These are phyloP conservation scores for Gambusia yucatana DNA, from an alignment of 2,797 vertebrate genomes.

Conservation along the genomic window DNA sequence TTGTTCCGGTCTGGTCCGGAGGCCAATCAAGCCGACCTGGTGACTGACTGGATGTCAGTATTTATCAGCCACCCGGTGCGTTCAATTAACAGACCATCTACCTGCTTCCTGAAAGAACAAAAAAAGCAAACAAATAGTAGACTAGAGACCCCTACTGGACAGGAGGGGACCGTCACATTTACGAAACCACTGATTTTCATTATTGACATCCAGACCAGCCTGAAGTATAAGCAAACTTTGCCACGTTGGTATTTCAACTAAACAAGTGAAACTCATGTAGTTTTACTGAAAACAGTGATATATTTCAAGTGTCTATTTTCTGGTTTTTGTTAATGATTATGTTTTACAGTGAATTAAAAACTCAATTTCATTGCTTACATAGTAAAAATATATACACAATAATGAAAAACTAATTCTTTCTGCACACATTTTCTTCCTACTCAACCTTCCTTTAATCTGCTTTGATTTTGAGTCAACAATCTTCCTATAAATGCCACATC, in stretches of 20 bases:
- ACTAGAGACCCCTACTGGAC: too few relatives aligned
- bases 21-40: too few relatives aligned
- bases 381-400: background rate
- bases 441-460: background rate
- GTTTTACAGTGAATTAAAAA: background rate
- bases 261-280: background rate
- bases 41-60: too few relatives aligned
- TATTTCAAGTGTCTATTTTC: background rate
- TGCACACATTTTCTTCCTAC: background rate
- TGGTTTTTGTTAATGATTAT: background rate
- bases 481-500: background rate
- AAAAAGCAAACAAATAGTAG: too few relatives aligned
- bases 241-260: background rate
- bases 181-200: background rate
- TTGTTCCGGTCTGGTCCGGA: too few relatives aligned
- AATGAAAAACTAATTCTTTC: background rate
- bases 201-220: background rate
- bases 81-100: too few relatives aligned
- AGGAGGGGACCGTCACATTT: too few relatives aligned
- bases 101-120: too few relatives aligned
- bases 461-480: background rate
- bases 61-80: too few relatives aligned
- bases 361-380: background rate
- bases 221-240: background rate
- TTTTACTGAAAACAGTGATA: background rate